These are phyloP conservation scores for Hoplostethus mediterraneus DNA, from an alignment of 2,797 vertebrate genomes.

Conservation along the genomic window DNA sequence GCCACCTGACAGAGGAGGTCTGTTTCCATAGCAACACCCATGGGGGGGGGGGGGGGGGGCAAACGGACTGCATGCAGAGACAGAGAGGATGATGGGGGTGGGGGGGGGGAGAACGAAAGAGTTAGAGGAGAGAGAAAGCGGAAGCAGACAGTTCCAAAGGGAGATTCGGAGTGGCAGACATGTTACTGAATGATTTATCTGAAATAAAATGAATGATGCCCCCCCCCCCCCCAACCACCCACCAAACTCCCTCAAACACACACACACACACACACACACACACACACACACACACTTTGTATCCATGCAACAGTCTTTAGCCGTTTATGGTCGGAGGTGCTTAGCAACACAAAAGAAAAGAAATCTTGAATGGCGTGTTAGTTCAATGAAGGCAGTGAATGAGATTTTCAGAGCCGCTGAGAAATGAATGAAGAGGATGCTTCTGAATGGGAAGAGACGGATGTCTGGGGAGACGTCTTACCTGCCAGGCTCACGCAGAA, in stretches of 20 bases:
- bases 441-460: conserved; percentile 56
- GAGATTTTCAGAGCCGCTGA: conserved; percentile 62
- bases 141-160: conserved; percentile 35
- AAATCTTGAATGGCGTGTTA: conserved; percentile 68
- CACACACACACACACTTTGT: conserved; percentile 54
- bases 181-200: conserved; percentile 44
- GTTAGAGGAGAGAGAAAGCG: conserved; percentile 1
- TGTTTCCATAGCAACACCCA: conserved; percentile 80
- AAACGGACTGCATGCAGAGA: conserved; percentile 30
- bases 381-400: conserved; percentile 67
- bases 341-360: conserved; percentile 61
- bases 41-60: conserved; percentile 1
- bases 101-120: conserved; percentile 22
- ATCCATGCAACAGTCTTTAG: conserved; percentile 65
- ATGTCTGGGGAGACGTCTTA: conserved; percentile 30
- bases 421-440: conserved; percentile 63
- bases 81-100: conserved; percentile 13
- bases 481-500: conserved; percentile 40
- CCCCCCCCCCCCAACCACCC: conserved; percentile 4
- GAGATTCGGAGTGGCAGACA: conserved; percentile 24
- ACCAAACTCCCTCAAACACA: conserved; percentile 15
- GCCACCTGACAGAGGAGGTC: conserved; percentile 75
- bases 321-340: conserved; percentile 62
- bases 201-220: conserved; percentile 44
- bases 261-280: conserved; percentile 50